A percentile compares a stretch with the other conserved stretches of the same genome.
Evolutionary conservation across 2,797 vertebrate genomes (phyloP).

Genomic region (Balearica regulorum): DNA sequence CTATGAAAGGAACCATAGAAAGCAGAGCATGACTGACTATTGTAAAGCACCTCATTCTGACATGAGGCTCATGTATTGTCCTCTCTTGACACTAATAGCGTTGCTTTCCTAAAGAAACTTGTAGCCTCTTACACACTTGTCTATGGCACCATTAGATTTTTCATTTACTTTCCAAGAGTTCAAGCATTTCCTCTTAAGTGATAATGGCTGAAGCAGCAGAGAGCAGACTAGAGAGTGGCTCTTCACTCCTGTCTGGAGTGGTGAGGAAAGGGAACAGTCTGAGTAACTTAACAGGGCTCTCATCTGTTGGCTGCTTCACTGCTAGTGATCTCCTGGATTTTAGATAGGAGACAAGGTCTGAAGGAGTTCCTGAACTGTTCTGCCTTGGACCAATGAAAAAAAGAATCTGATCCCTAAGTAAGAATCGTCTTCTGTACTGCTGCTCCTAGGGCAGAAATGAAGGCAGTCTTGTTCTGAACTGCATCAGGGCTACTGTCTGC

Average conservation of each 20-base stretch:
- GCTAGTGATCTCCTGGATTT: neutral
- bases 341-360: neutral
- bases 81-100: neutral
- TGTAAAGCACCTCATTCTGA: slow-evolving; percentile 5
- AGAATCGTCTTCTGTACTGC: neutral
- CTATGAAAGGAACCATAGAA: neutral
- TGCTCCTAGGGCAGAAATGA: neutral
- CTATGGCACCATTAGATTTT: neutral
- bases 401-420: neutral
- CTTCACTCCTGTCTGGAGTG: neutral
- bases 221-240: neutral
- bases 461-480: neutral
- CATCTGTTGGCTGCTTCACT: neutral
- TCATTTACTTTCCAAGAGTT: neutral
- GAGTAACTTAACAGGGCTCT: neutral
- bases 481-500: neutral
- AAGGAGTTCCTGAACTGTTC: neutral
- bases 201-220: neutral
- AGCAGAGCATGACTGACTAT: neutral
- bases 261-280: neutral
- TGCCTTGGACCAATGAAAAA: neutral
- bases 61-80: neutral
- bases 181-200: neutral
- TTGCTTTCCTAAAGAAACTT: neutral
- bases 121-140: neutral